Base-by-base conservation (phyloP, 2,888 invertebrate genomes). In the Pogonocherus hispidulus region DNA sequence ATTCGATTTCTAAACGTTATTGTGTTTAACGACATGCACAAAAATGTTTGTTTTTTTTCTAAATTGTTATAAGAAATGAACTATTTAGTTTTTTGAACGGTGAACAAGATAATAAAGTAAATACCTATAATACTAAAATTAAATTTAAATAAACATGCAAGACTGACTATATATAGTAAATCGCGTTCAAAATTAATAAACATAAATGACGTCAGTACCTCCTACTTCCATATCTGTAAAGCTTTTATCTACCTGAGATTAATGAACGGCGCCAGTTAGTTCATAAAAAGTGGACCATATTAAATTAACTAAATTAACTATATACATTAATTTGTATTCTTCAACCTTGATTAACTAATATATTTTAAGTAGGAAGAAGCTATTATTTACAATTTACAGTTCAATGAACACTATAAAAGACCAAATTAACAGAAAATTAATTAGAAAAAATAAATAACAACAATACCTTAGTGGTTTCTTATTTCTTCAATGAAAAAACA, bases 301-400 rank as follows among this genome's bases (percentile, higher is more conserved):
- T 41, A 16, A 59, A 57, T 37, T 47, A 59, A 59, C 27, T 41
- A 27, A 44, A 59, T 59, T 59, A 41, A 6, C 20, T 47, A 5
- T 47, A 19, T n/a, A 22, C 6, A 32, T 41, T 32, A 59, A 59
- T 46, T 57, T 46, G 1, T 44, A 57, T 32, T 22, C 27, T 32
- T 46, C 46, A 59, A 47, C 59, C 59, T 59, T 59, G 59, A 18
- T 16, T 18, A 5, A 11, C 14, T 52, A 47, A 41, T 47, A 4
- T 46, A 59, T 23, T 46, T 14, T 59, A 46, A 46, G 59, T 59
- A 59, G 59, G 59, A 27, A 59, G n/a, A 41, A 23, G 19, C 14
- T 44, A 11, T 41, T 56, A 54, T 35, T 18, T 32, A n/a, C 4
- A 41, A 54, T 35, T 18, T 32, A n/a, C 4, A 41, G 56, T 41